These are phyloP conservation scores for Patagioenas fasciata DNA, from an alignment of 2,113 vertebrate species.

Conservation along the genomic window DNA sequence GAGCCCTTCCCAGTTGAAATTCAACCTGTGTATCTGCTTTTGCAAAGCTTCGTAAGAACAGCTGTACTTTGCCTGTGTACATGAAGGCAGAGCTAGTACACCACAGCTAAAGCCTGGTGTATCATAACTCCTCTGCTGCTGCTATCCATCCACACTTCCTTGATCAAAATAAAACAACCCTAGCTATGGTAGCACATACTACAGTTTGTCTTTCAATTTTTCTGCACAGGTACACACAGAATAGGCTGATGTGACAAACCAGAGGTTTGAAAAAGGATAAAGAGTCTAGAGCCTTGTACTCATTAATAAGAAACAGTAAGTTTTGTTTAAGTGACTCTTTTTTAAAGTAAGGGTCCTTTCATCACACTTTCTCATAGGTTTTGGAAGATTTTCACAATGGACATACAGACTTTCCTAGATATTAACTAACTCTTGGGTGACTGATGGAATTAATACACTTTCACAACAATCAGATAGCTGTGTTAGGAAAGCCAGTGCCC, in stretches of 20 bases:
- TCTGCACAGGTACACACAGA: not conserved
- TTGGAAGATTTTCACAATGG: not conserved
- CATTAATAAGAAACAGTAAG: not conserved
- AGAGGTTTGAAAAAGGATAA: not conserved
- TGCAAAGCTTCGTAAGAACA: not conserved
- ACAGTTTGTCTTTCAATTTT: not conserved
- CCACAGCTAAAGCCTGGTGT: not conserved
- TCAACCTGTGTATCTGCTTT: not conserved
- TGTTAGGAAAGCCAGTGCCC: not conserved
- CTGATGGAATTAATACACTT: not conserved
- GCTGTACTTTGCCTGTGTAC: not conserved
- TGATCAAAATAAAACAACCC: not conserved
- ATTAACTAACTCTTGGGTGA: not conserved
- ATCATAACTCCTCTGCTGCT: not conserved
- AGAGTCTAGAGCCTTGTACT: not conserved
- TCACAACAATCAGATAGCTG: not conserved
- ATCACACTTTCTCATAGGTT: not conserved
- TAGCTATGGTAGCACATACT: not conserved
- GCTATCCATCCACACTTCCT: not conserved
- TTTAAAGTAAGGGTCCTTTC: not conserved
- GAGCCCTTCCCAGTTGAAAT: not conserved
- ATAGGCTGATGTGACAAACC: not conserved
- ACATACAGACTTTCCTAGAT: not conserved
- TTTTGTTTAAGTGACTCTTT: not conserved
- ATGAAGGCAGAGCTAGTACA: not conserved